Base-by-base conservation (phyloP, 2,797 vertebrate species). In the Pangasius mekongensis region DNA sequence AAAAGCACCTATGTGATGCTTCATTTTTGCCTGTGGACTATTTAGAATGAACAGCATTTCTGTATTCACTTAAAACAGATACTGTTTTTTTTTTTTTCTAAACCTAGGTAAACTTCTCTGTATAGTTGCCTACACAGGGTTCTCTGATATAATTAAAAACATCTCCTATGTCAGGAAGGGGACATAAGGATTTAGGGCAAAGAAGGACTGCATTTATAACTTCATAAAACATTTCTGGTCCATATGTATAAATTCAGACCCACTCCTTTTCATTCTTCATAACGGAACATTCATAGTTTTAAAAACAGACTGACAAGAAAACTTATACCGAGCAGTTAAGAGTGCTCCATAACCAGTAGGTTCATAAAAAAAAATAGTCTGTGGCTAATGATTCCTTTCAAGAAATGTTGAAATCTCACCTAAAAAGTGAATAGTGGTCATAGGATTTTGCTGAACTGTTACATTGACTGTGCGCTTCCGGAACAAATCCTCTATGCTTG, bases 381-480 rank as follows among this genome's bases (percentile, higher is more conserved):
- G 36, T 82, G 13, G n/a, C 52, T 56, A 30, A 56, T 20, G 36
- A 43, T 62, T 62, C 43, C 11, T 62, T 82, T 54, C 11, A 24
- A 58, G 5, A 86, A 83, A 56, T 33, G 9, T 58, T 71, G 27
- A 73, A 84, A 27, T 69, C 94, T 95, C 91, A 99, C 98, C 96
- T 97, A 96, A 98, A 98, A 93, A 99, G 96, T 87, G 96, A 97
- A 87, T 92, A 93, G 94, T 97, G 97, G 89, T 94, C 90, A 43
- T 93, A 81, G 0, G 94, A 87, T 92, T 95, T 95, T 0, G 93
- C 89, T 0, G 95, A 95, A 16, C 92, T 91, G 90, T 89, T 95
- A 94, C 99, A 99, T 93, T 98, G 96, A 18, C 91, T 93, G 2
- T 97, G 97, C 11, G 96, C 97, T 47, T 96, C 96, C 0, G 98